Conservation (phyloP, 2,113 vertebrate species). For the Melospiza melodia region DNA sequence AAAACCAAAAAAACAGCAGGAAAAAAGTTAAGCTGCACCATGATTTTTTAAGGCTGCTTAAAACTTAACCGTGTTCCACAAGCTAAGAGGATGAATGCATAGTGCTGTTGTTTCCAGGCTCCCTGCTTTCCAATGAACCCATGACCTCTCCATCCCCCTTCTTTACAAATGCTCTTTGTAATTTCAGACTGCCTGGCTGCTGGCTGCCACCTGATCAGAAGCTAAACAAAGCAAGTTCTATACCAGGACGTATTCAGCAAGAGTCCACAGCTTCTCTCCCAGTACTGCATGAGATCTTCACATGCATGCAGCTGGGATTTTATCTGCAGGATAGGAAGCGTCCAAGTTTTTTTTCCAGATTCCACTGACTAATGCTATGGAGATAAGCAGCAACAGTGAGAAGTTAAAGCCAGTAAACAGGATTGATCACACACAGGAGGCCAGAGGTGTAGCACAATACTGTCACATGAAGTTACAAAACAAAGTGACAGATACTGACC, state of each 20-base stretch:
- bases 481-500: neutral
- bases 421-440: neutral
- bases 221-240: neutral
- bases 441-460: neutral
- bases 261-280: neutral
- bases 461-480: neutral
- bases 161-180: neutral
- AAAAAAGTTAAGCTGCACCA: neutral
- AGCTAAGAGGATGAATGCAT: neutral
- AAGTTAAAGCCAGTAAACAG: neutral
- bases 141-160: neutral
- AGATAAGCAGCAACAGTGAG: neutral
- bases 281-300: neutral
- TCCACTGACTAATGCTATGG: neutral
- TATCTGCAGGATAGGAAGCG: neutral
- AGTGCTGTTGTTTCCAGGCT: neutral
- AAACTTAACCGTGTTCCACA: neutral
- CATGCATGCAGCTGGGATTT: accelerated
- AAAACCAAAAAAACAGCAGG: neutral
- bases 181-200: neutral
- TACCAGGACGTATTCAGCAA: neutral
- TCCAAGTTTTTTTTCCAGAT: neutral
- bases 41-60: neutral
- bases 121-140: neutral
- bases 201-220: neutral